These are phyloP conservation scores for Caranx ignobilis DNA, from an alignment of 2,113 vertebrate species.

Conservation along the genomic window DNA sequence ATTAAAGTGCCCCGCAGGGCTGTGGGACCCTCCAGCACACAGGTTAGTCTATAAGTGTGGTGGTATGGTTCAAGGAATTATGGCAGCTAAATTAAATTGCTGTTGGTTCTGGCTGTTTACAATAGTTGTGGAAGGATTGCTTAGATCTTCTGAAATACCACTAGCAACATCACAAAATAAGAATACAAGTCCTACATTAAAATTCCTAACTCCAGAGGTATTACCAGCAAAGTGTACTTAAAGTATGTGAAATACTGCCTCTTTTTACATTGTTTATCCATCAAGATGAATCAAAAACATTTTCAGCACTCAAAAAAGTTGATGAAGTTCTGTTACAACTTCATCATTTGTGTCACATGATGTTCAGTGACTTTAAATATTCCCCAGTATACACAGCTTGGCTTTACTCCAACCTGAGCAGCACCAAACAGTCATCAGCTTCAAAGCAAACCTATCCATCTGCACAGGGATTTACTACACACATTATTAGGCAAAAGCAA, in stretches of 20 bases:
- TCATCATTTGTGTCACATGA: not conserved
- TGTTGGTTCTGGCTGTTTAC: not conserved
- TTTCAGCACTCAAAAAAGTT: too few species aligned
- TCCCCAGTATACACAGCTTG: not conserved
- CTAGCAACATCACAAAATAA: not conserved
- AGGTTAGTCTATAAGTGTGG: constrained; percentile 81
- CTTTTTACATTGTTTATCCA: not conserved
- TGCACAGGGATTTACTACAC: not conserved
- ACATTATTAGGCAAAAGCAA: too few species aligned
- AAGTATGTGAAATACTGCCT: not conserved
- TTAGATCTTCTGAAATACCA: too few species aligned
- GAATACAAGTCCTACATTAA: not conserved
- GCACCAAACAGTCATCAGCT: not conserved
- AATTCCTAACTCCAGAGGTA: too few species aligned
- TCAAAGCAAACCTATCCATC: not conserved
- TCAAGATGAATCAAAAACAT: too few species aligned
- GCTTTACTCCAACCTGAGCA: not conserved
- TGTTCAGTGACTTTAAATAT: not conserved
- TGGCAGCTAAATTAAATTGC: not conserved
- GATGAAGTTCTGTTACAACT: not conserved
- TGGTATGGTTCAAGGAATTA: not conserved
- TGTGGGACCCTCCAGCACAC: constrained; percentile 98
- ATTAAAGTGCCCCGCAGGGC: constrained; percentile 98
- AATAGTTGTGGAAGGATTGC: not conserved
- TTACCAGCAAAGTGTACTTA: not conserved